These are phyloP conservation scores for Beris morrisii DNA, from an alignment of 2,888 invertebrate species.

Conservation along the genomic window DNA sequence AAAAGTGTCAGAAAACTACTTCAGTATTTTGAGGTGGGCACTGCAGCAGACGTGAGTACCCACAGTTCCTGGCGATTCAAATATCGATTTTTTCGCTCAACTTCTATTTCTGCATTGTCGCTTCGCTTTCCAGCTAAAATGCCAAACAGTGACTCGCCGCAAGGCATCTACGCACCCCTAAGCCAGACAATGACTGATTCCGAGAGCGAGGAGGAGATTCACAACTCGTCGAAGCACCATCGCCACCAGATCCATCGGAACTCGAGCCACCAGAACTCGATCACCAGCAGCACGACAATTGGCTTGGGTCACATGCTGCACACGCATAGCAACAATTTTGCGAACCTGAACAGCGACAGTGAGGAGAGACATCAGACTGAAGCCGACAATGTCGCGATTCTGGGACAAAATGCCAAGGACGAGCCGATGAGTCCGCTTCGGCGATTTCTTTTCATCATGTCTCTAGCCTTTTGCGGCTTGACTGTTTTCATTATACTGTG, in stretches of 20 bases:
- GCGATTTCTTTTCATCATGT: slow-evolving; percentile 69
- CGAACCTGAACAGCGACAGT: slow-evolving; percentile 52
- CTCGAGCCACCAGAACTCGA: slow-evolving; percentile 46
- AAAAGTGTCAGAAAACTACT: slow-evolving; percentile 40
- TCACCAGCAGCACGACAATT: slow-evolving; percentile 38
- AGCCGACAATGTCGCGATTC: slow-evolving; percentile 54
- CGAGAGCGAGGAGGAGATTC: slow-evolving; percentile 73
- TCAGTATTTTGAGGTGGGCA: slow-evolving; percentile 43
- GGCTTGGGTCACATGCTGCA: slow-evolving; percentile 27
- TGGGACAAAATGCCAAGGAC: slow-evolving; percentile 55
- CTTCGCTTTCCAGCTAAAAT: slow-evolving; percentile 49
- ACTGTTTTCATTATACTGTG: slow-evolving; percentile 74
- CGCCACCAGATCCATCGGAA: slow-evolving; percentile 41
- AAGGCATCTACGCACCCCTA: slow-evolving; percentile 71
- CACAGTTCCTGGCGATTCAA: neutral
- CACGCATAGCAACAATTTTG: slow-evolving; percentile 43
- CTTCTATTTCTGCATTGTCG: neutral
- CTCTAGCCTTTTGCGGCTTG: slow-evolving; percentile 70
- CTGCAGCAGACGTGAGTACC: neutral
- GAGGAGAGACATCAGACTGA: slow-evolving; percentile 50
- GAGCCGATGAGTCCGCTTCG: slow-evolving; percentile 68
- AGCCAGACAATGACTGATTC: slow-evolving; percentile 78
- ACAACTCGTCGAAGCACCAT: slow-evolving; percentile 46
- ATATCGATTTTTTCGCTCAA: slow-evolving; percentile 21
- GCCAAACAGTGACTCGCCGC: slow-evolving; percentile 55